Base-by-base conservation (phyloP, 2,113 vertebrate species). In the Lophochroa leadbeateri region DNA sequence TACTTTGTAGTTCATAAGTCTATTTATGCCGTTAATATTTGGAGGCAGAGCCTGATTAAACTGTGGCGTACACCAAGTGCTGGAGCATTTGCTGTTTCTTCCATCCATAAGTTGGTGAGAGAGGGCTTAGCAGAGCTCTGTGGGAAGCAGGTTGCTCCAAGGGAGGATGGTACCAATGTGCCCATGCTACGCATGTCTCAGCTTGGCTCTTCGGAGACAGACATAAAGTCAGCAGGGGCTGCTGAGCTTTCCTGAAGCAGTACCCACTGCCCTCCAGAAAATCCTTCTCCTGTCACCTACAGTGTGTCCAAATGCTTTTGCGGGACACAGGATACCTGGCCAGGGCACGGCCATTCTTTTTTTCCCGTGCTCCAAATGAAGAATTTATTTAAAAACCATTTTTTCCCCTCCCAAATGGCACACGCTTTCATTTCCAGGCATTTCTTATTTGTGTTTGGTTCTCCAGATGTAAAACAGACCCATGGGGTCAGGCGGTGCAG, bases 41-140 rank as follows among this genome's bases (percentile, higher is more conserved):
- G 82, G 71, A 74, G 76, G 44, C 72, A 70, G 46, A 92, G 33
- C 49, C 77, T 95, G 89, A 91, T 96, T 86, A 82, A 93, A 97
- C n/a, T 25, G 47, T 24, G 47, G 52, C 5, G 0, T 68, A 64
- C 33, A 68, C 35, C 68, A 58, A 70, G 57, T 3, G 0, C 72
- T 50, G 47, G 35, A 86, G 82, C 64, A 86, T 43, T 35, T 93
- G 58, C 88, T 69, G 8, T 17, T 92, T 75, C 39, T 86, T 69
- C 58, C 64, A 52, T n/a, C 43, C 31, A 11, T 67, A 18, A 21
- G 21, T n/a, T 13, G 49, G 18, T 52, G 53, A 81, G 47, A 39
- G n/a, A 78, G n/a, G 57, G 53, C 16, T 46, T 37, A 19, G 64
- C 76, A 69, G 61, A 53, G 33, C n/a, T 52, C n/a, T 31, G 17